Evolutionary conservation across 92 coral and sea anemone species (phyloP), one percentile per base, ranked within the genome.

Genomic region (Pocillopora grandis): DNA sequence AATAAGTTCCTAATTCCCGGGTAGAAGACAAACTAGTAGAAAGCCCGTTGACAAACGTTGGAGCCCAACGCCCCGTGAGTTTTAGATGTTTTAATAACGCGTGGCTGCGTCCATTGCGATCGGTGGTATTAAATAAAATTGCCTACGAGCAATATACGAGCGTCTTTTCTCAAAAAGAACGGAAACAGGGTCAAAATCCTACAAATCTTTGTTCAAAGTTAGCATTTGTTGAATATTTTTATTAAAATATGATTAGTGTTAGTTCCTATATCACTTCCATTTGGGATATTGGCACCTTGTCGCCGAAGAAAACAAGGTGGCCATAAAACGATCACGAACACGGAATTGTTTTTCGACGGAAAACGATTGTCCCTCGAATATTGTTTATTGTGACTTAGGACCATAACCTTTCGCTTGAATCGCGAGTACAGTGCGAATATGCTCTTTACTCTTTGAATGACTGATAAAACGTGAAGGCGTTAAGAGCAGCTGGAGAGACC

Each of bases 201-300:
- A 70, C 69, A 81, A 70, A 21, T 15, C 68, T 37, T 66, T 20
- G 76, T 56, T 65, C 76, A 66, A 81, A 81, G 85, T 70, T 71
- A 71, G 78, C 76, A 59, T 81, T 59, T 62, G 78, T 71, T 81
- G 70, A 81, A 81, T 81, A 81, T 80, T 80, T 67, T 65, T 81
- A 70, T 36, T 57, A 71, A 61, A 71, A 81, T 81, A 61, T 35
- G 77, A 71, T 58, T 71, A 71, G 58, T 70, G 60, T 59, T 36
- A 70, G 59, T 81, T 81, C 65, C 61, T 68, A 81, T 42, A 70
- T 79, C 81, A 42, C 59, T 77, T 20, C 35, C 55, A 79, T 71
- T 83, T 73, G 35, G 27, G 72, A 83, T 83, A 83, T 74, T 74
- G 86, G 86, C 79, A 65, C 73, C 78, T 65, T 64, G 72, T 73